Evolutionary conservation across 1,140 invertebrate genomes (phyloP), one percentile per base, ranked within the genome.

Genomic region (Sarcophaga peregrina): DNA sequence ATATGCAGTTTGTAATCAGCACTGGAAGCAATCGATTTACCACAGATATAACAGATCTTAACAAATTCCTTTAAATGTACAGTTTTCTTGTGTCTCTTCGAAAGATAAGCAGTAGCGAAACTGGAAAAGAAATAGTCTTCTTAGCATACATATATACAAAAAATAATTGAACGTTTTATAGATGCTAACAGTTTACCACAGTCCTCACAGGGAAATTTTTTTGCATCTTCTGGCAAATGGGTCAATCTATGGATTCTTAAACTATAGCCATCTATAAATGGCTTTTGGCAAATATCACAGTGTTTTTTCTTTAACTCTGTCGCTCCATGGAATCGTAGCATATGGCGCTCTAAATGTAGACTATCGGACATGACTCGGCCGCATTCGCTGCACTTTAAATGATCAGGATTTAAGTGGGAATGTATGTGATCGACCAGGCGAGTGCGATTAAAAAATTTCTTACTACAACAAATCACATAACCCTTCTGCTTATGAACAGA

Each of bases 381-480:
- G 25, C 25, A 37, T 37, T 37, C 25, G 25, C 25, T 37, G 25
- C 25, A 37, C 25, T 37, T 37, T 4, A 37, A 37, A 37, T 37
- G 25, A 37, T 80, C 76, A 45, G 76, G 76, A 80, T 80, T 47
- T 15, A 80, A 47, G n/a, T 80, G 76, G 9, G n/a, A 50, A 52
- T 80, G 20, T 9, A 80, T 80, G 20, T 80, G 76, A 80, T 80
- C 76, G 8, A 80, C 76, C 5, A 80, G 47, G 8, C 47, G 46
- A 50, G 45, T 17, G 17, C 76, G 76, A 50, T 80, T 80, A 20
- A 80, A 52, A 17, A 80, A 80, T 80, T 80, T 80, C 76, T 45
- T 80, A 10, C 10, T 47, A 80, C 76, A 80, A 52, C 76, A 80
- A 10, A 52, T 50, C 5, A 50, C 76, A 80, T 80, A 80, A 7